A percentile compares a stretch with the other conserved stretches of the same genome.
Evolutionary conservation across 2,113 vertebrate species (phyloP).

Genomic region (Danionella cerebrum): DNA sequence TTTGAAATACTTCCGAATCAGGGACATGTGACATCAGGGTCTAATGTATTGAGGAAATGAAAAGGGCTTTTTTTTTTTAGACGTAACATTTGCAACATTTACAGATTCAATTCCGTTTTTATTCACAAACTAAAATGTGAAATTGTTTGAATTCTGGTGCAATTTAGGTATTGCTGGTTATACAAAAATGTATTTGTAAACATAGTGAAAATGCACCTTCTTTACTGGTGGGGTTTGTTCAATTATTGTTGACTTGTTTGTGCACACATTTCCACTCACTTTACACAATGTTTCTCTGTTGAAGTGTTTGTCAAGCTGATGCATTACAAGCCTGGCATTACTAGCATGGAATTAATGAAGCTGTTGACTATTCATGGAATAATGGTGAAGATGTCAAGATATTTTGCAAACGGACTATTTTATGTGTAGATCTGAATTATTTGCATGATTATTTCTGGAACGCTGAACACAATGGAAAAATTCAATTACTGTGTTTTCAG

Average conservation of each 20-base stretch:
- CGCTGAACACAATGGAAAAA: background rate
- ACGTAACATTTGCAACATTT: too few species aligned
- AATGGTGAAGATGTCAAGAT: background rate
- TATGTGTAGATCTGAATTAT: background rate
- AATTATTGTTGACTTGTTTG: background rate
- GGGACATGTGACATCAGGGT: too few species aligned
- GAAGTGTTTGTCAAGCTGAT: background rate
- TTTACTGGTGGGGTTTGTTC: background rate
- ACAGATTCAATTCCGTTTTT: too few species aligned
- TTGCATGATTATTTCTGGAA: background rate
- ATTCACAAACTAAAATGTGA: too few species aligned
- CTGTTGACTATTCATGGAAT: slow-evolving; percentile 3
- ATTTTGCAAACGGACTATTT: background rate
- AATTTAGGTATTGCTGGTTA: too few species aligned
- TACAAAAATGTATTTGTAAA: background rate
- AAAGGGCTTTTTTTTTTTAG: too few species aligned
- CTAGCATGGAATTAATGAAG: background rate
- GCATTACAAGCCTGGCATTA: slow-evolving; percentile 11
- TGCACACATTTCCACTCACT: background rate
- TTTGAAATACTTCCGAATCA: too few species aligned
- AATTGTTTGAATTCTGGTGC: too few species aligned
- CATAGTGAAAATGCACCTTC: background rate
- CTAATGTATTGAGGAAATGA: too few species aligned
- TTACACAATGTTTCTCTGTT: background rate
- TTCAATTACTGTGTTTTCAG: background rate